Evolutionary conservation across 2,888 invertebrate species (phyloP), one percentile per base, ranked within the genome.

Genomic region (Taenaris catops): DNA sequence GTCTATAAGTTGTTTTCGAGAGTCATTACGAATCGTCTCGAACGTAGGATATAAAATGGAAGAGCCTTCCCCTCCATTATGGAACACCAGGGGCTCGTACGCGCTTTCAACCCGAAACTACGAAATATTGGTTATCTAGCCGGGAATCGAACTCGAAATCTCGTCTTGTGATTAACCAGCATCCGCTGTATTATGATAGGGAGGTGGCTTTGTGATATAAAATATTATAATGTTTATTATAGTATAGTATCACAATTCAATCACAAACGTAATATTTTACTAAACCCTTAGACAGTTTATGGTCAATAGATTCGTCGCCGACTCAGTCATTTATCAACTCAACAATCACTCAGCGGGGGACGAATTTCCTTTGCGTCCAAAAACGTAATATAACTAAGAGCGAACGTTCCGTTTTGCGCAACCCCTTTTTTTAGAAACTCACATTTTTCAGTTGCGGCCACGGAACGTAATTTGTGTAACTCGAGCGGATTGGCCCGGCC

Each of bases 391-490:
- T 69, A 62, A 64, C 56, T 58, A 51, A 60, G 55, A 55, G 58
- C 53, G 38, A n/a, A 41, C 48, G 52, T 44, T 52, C 47, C 48
- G 40, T 53, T 46, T 34, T 24, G 24, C 16, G 25, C 29, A 31
- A 63, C 62, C 63, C 70, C 62, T 60, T 74, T 72, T 70, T 67
- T 68, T 38, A 63, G 58, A 52, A 60, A 51, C 56, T 49, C 58
- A 51, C 64, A 73, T 76, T 75, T 78, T 76, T 71, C 73, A 70
- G 60, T 49, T 50, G 60, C 51, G 48, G 60, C 65, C 68, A 73
- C 65, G 64, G 63, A 60, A 60, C 60, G 62, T 63, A 64, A 76
- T 78, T 78, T 78, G 64, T 75, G 58, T 62, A 56, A 59, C 55
- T 58, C 54, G 37, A 47, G 48, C 47, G 48, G 51, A 20, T 58